These are phyloP conservation scores for Apocheima hispidaria DNA, from an alignment of 2,888 invertebrate species.

Conservation along the genomic window DNA sequence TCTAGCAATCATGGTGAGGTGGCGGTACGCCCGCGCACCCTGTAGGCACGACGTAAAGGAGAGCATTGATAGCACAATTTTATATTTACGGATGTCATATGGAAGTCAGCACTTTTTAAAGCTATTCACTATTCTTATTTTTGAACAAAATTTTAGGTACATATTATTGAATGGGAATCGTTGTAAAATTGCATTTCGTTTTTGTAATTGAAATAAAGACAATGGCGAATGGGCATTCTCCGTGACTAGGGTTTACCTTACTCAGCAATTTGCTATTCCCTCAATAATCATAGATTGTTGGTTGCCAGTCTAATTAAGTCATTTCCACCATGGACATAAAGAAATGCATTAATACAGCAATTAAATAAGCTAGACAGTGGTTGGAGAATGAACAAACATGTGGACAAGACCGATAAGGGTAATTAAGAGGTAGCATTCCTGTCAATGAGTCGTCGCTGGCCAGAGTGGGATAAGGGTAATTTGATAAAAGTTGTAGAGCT, in stretches of 20 bases:
- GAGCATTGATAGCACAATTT: too few species aligned
- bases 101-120: too few species aligned
- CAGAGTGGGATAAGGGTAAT: neutral
- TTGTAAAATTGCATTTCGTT: neutral
- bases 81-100: too few species aligned
- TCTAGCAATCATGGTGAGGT: too few species aligned
- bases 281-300: conserved; percentile 11
- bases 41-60: too few species aligned
- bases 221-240: conserved; percentile 20
- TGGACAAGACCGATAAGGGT: conserved; percentile 5
- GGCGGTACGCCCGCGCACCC: too few species aligned
- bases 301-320: conserved; percentile 19
- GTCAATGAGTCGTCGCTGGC: neutral
- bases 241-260: conserved; percentile 20
- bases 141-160: neutral
- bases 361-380: conserved; percentile 14
- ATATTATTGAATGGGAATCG: neutral
- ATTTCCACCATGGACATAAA: conserved; percentile 8
- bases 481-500: neutral
- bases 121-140: too few species aligned
- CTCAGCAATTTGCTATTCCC: conserved; percentile 23
- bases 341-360: conserved; percentile 10
- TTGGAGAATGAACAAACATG: conserved; percentile 7
- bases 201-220: conserved; percentile 14
- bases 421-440: conserved; percentile 9